Evolutionary conservation across 2,888 invertebrate genomes (phyloP).

Genomic region (Drosophila suboccidentalis): DNA sequence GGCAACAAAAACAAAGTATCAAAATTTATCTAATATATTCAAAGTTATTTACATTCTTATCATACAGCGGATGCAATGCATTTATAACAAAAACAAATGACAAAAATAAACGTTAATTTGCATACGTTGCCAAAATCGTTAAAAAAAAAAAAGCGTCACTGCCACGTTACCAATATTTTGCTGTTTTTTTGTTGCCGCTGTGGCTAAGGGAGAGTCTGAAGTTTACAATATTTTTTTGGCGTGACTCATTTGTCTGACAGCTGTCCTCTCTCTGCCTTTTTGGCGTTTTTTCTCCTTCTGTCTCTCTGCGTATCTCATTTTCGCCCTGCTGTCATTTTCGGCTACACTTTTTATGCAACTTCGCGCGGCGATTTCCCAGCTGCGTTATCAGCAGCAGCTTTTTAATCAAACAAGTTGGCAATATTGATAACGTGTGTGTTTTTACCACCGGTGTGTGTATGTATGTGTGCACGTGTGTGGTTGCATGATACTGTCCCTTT

Average conservation of each 20-base stretch:
- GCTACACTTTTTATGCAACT: constrained; percentile 28
- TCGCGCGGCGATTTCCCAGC: constrained; percentile 42
- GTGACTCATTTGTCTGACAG: constrained; percentile 46
- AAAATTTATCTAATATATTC: constrained; percentile 20
- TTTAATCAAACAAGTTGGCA: constrained; percentile 77
- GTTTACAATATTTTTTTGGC: constrained; percentile 11
- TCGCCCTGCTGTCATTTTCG: constrained; percentile 14
- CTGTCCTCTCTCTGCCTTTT: constrained; percentile 18
- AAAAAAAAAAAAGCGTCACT: constrained; percentile 6
- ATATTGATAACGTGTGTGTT: constrained; percentile 55
- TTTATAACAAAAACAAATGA: neutral
- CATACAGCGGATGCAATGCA: neutral
- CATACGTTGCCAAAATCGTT: constrained; percentile 1
- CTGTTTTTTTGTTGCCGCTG: constrained; percentile 14
- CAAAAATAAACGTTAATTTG: constrained; percentile 3
- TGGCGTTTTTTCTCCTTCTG: constrained; percentile 20
- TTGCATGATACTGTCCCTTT: constrained; percentile 1
- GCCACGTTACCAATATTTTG: constrained; percentile 54
- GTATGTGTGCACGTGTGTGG: neutral
- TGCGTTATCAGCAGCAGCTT: constrained; percentile 35
- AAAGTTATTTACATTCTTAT: constrained; percentile 19
- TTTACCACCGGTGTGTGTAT: constrained; percentile 10
- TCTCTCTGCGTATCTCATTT: neutral
- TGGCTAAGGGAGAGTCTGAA: constrained; percentile 19
- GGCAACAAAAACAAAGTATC: constrained; percentile 19